phyloP scores from a whole-genome alignment of 1,140 invertebrate species.

The Asobara japonica region DNA sequence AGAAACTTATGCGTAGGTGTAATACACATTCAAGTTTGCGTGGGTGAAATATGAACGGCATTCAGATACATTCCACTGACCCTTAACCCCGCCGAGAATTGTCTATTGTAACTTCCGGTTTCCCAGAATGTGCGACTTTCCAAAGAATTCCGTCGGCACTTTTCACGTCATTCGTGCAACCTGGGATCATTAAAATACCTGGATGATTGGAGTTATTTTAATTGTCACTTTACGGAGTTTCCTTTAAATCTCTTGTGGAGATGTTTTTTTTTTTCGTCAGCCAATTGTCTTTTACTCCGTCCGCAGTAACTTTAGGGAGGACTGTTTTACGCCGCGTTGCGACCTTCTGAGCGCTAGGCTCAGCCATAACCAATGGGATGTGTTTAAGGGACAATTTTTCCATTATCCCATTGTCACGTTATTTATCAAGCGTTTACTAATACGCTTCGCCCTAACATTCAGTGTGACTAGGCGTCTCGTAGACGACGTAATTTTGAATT shows the following conservation, averaged over 20 bases:
- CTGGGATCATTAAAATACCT: not conserved
- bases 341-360: conserved; percentile 51
- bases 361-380: conserved; percentile 57
- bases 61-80: not conserved
- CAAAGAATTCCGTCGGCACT: not conserved
- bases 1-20: conserved; percentile 1
- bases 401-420: conserved; percentile 62
- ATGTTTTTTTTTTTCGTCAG: not conserved
- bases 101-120: not conserved
- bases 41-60: conserved; percentile 11
- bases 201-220: not conserved
- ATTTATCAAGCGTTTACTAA: conserved; percentile 53
- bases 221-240: not conserved
- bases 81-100: conserved; percentile 3
- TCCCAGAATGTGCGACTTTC: not conserved
- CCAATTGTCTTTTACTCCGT: not conserved
- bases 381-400: conserved; percentile 60
- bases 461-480: conserved; percentile 44
- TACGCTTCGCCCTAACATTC: conserved; percentile 29
- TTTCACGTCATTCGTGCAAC: not conserved
- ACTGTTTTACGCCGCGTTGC: conserved; percentile 17
- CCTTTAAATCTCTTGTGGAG: not conserved
- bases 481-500: conserved; percentile 23
- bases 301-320: not conserved
- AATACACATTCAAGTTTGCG: conserved; percentile 6